These are phyloP conservation scores for Rhadinocentrus ornatus DNA, from an alignment of 2,797 vertebrate genomes.

Conservation along the genomic window DNA sequence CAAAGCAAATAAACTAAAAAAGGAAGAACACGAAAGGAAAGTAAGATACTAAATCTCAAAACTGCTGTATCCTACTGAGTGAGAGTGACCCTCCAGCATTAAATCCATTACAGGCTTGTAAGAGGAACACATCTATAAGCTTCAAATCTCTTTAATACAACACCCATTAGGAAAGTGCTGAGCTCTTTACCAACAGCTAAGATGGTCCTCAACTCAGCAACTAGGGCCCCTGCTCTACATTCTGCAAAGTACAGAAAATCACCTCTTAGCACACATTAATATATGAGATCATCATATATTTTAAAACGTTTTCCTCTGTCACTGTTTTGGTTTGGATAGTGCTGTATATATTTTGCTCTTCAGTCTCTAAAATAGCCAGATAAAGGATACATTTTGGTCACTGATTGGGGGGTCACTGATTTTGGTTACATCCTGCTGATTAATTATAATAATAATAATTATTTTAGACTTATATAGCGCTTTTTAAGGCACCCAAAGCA, in stretches of 20 bases:
- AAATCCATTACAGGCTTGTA: constrained; percentile 70
- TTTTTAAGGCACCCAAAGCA: too few species aligned
- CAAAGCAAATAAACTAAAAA: not conserved
- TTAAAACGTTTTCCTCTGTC: constrained; percentile 5
- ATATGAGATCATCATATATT: not conserved
- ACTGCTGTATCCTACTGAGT: constrained; percentile 18
- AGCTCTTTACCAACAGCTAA: constrained; percentile 72
- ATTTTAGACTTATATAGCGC: too few species aligned
- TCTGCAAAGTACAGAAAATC: constrained; percentile 18
- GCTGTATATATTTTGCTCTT: not conserved
- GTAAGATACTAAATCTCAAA: constrained; percentile 1
- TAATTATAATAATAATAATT: too few species aligned
- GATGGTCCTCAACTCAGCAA: constrained; percentile 53
- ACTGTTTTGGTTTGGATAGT: not conserved
- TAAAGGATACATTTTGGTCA: not conserved
- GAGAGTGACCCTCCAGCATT: constrained; percentile 66
- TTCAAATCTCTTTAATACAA: constrained; percentile 81
- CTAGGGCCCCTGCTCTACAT: constrained; percentile 39
- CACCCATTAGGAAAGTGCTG: constrained; percentile 82
- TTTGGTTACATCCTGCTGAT: too few species aligned
- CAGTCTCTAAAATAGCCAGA: not conserved
- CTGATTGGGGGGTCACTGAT: too few species aligned
- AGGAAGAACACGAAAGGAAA: not conserved
- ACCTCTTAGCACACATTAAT: constrained; percentile 7
- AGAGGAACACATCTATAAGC: constrained; percentile 75